Conservation (phyloP, 2,888 invertebrate species). For the Ochropacha duplaris region DNA sequence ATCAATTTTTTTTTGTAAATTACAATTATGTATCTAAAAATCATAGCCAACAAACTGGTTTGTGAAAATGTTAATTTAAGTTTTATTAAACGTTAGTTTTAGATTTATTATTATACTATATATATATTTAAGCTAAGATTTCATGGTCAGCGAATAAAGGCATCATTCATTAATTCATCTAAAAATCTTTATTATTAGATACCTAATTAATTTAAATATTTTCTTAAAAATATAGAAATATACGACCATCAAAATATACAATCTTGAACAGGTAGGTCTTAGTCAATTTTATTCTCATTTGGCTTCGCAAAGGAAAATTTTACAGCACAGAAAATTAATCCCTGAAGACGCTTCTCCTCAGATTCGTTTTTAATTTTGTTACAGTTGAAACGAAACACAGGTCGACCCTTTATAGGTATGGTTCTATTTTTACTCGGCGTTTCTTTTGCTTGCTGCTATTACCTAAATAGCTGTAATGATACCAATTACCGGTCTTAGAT, state of each 20-base stretch:
- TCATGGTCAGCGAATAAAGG: no score
- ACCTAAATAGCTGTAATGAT: conserved; percentile 17
- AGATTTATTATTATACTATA: no score
- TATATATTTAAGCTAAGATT: no score
- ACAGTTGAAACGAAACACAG: conserved; percentile 17
- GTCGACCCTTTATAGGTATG: conserved; percentile 11
- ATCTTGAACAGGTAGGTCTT: neutral
- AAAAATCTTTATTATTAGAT: no score
- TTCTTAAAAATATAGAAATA: no score
- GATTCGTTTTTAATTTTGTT: neutral
- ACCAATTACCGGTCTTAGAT: neutral
- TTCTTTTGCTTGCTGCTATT: conserved; percentile 17
- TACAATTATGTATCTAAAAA: no score
- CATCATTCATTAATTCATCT: no score
- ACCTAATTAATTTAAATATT: no score
- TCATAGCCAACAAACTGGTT: no score
- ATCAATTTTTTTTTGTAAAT: neutral
- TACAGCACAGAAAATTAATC: conserved; percentile 1
- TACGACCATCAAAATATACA: neutral
- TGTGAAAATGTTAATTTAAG: no score
- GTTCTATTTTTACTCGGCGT: conserved; percentile 23
- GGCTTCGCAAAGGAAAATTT: neutral
- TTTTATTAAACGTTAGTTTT: no score
- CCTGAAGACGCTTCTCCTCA: neutral
- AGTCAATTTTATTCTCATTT: neutral